phyloP scores from a whole-genome alignment of 1,140 invertebrate genomes.

The Hormaphis cornu region DNA sequence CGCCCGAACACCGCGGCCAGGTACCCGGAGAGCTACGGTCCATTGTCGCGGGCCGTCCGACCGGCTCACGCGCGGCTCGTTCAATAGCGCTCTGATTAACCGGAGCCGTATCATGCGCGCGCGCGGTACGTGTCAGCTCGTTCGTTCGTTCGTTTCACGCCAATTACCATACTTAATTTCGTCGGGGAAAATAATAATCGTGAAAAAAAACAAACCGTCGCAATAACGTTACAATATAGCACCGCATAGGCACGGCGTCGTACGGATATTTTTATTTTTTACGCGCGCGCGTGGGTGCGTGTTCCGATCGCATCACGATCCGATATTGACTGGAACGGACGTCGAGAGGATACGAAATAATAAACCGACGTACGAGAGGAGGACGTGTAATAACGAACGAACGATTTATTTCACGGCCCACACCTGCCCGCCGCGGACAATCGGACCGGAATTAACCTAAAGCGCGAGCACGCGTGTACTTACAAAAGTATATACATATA shows the following conservation, averaged over 20 bases:
- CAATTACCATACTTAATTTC: conserved; percentile 28
- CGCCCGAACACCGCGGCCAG: conserved; percentile 19
- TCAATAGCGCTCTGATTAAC: conserved; percentile 32
- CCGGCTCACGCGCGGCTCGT: background rate
- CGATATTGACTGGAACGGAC: no score
- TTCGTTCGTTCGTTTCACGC: background rate
- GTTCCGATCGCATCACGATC: no score
- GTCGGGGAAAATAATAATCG: background rate
- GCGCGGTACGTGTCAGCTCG: background rate
- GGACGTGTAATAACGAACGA: background rate
- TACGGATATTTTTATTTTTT: no score
- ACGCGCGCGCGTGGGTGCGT: no score
- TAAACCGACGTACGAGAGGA: background rate
- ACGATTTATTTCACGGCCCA: background rate
- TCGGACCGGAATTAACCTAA: conserved; percentile 1
- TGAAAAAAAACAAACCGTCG: background rate
- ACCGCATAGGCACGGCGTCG: no score
- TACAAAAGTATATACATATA: background rate
- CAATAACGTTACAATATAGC: background rate
- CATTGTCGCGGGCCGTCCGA: conserved; percentile 29
- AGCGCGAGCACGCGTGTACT: background rate
- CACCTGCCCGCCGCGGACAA: background rate
- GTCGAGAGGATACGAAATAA: background rate
- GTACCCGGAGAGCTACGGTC: conserved; percentile 11
- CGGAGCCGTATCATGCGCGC: conserved; percentile 16